A percentile compares a stretch with the other conserved stretches of the same genome.
These are phyloP conservation scores for Ophonus ardosiacus DNA, from an alignment of 2,888 invertebrate species.

Conservation along the genomic window DNA sequence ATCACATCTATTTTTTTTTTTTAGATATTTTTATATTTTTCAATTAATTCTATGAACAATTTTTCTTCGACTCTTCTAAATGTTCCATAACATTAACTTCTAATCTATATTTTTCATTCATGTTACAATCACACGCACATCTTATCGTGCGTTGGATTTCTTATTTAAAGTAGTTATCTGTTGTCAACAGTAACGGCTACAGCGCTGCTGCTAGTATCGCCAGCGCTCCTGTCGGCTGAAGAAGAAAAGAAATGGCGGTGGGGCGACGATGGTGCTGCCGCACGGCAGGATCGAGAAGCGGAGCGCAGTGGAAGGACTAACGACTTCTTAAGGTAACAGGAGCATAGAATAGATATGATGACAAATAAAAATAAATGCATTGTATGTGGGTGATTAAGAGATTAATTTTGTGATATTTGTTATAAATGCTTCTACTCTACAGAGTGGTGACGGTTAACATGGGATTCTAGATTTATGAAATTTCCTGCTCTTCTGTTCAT, in stretches of 20 bases:
- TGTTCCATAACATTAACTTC: no score
- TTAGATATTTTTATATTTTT: no score
- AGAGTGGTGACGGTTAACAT: no score
- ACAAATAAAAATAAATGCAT: neutral
- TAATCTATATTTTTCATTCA: no score
- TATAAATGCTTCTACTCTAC: neutral
- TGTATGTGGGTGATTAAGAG: neutral
- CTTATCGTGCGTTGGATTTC: neutral
- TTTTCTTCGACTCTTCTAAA: no score
- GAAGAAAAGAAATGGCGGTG: constrained; percentile 76
- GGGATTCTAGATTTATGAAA: no score
- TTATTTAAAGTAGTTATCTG: constrained; percentile 5
- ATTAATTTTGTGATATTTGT: neutral
- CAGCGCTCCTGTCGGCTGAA: constrained; percentile 65
- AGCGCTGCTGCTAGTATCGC: neutral
- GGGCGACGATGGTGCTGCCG: constrained; percentile 70
- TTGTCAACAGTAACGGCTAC: constrained; percentile 23
- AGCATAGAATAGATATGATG: neutral
- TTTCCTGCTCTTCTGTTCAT: no score
- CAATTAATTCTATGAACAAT: no score
- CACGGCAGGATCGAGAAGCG: constrained; percentile 6
- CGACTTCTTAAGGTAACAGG: constrained; percentile 2
- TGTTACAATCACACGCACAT: neutral
- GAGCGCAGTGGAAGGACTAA: neutral
- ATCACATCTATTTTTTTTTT: no score